Evolutionary conservation across 2,113 vertebrate genomes (phyloP).

Genomic region (Onychostoma macrolepis): DNA sequence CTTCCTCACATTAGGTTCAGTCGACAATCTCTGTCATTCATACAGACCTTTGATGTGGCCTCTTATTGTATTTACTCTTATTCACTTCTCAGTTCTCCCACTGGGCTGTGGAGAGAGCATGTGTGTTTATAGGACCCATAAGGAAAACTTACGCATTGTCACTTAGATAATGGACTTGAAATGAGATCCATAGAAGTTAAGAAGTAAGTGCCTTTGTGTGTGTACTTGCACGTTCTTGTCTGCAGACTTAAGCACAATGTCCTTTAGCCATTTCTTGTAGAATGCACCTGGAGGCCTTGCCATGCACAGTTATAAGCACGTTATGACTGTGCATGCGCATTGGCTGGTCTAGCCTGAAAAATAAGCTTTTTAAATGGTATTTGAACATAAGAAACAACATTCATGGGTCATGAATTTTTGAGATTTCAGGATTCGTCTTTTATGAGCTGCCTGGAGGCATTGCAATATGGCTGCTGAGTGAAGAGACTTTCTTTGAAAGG

Average conservation of each 20-base stretch:
- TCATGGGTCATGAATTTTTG: too few species aligned
- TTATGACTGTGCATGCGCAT: too few species aligned
- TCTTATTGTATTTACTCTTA: constrained; percentile 56
- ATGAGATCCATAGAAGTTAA: constrained; percentile 43
- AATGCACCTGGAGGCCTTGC: constrained; percentile 43
- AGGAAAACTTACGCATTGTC: constrained; percentile 41
- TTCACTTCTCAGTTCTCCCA: constrained; percentile 50
- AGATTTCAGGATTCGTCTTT: too few species aligned
- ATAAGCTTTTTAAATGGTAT: too few species aligned
- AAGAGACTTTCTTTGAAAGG: too few species aligned
- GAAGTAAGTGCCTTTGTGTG: constrained; percentile 22
- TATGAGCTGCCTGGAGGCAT: too few species aligned
- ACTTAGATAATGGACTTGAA: constrained; percentile 35
- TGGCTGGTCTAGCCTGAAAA: too few species aligned
- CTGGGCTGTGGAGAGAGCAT: constrained; percentile 40
- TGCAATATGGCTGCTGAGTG: too few species aligned
- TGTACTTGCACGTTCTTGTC: constrained; percentile 36
- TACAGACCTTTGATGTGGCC: constrained; percentile 56
- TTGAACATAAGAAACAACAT: too few species aligned
- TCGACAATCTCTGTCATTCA: constrained; percentile 48
- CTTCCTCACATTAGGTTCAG: constrained; percentile 29
- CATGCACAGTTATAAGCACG: too few species aligned
- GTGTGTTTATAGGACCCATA: constrained; percentile 57
- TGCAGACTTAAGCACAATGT: not conserved
- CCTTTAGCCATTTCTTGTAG: constrained; percentile 13